A percentile compares a stretch with the other conserved stretches of the same genome.
Evolutionary conservation across 2,888 invertebrate genomes (phyloP).

Genomic region (Lottia gigantea): DNA sequence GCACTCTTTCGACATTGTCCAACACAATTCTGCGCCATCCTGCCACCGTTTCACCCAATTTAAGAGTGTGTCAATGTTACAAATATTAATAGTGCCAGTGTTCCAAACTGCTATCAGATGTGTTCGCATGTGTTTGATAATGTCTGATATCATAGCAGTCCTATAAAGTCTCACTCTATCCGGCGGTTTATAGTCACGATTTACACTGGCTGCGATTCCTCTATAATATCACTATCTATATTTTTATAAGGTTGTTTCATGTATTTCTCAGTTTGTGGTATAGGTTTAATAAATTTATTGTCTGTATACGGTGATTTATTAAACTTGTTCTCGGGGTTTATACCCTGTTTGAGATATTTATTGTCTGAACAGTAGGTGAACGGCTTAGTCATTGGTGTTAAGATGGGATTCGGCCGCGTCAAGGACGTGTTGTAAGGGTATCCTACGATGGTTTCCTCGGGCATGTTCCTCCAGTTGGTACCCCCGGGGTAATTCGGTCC

Average conservation of each 20-base stretch:
- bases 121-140: no score
- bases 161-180: neutral
- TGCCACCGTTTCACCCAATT: no score
- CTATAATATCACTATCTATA: conserved; percentile 12
- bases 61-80: no score
- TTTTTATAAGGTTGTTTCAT: conserved; percentile 9
- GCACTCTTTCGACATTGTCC: no score
- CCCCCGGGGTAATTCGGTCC: conserved; percentile 14
- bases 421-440: conserved; percentile 36
- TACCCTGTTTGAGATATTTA: conserved; percentile 12
- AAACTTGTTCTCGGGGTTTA: neutral
- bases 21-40: no score
- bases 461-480: conserved; percentile 14
- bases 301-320: neutral
- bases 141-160: neutral
- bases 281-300: conserved; percentile 4
- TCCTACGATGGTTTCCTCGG: conserved; percentile 26
- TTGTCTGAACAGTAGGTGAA: conserved; percentile 24
- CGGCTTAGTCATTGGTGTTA: conserved; percentile 32
- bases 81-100: no score
- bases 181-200: neutral
- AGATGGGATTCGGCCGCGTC: conserved; percentile 28
- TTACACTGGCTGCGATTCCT: neutral
- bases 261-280: neutral
- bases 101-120: no score